phyloP scores from a whole-genome alignment of 2,113 vertebrate genomes.

The Hyperopisus bebe region DNA sequence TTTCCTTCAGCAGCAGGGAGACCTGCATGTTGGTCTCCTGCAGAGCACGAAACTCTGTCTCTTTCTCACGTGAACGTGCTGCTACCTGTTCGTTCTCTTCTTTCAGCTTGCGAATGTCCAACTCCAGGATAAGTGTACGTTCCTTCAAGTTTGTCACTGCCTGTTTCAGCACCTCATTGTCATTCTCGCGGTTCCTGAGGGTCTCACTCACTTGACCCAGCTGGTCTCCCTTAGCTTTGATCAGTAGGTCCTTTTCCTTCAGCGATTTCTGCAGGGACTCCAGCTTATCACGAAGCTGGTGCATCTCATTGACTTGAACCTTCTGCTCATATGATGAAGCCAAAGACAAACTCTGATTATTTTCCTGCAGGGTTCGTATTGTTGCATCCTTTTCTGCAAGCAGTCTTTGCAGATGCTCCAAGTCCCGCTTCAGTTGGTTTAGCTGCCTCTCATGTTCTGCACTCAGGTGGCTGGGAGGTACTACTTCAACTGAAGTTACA shows the following conservation, averaged over 20 bases:
- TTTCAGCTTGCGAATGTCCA: slow-evolving; percentile 79
- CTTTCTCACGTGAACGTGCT: slow-evolving; percentile 70
- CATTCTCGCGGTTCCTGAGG: slow-evolving; percentile 80
- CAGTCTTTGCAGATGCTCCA: slow-evolving; percentile 57
- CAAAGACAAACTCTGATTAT: slow-evolving; percentile 75
- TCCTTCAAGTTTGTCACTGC: slow-evolving; percentile 95
- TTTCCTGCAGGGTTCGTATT: slow-evolving; percentile 85
- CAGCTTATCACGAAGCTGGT: slow-evolving; percentile 67
- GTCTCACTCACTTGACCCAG: slow-evolving; percentile 72
- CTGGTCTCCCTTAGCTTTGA: slow-evolving; percentile 90
- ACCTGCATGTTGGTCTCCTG: slow-evolving; percentile 96
- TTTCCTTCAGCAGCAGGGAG: slow-evolving; percentile 88
- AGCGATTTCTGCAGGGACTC: slow-evolving; percentile 79
- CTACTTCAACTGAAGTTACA: slow-evolving; percentile 20
- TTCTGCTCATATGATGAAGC: slow-evolving; percentile 69
- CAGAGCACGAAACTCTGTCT: slow-evolving; percentile 85
- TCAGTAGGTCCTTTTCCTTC: slow-evolving; percentile 87
- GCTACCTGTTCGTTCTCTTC: slow-evolving; percentile 84
- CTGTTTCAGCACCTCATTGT: slow-evolving; percentile 91
- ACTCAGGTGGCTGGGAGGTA: not conserved
- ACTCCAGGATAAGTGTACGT: slow-evolving; percentile 77
- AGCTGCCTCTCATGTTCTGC: slow-evolving; percentile 40
- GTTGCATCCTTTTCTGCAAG: slow-evolving; percentile 70
- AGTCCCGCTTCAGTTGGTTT: slow-evolving; percentile 52
- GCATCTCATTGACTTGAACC: slow-evolving; percentile 66